A percentile compares a stretch with the other conserved stretches of the same genome.
Conservation (phyloP, 2,797 vertebrate species). For the Pterois miles region DNA sequence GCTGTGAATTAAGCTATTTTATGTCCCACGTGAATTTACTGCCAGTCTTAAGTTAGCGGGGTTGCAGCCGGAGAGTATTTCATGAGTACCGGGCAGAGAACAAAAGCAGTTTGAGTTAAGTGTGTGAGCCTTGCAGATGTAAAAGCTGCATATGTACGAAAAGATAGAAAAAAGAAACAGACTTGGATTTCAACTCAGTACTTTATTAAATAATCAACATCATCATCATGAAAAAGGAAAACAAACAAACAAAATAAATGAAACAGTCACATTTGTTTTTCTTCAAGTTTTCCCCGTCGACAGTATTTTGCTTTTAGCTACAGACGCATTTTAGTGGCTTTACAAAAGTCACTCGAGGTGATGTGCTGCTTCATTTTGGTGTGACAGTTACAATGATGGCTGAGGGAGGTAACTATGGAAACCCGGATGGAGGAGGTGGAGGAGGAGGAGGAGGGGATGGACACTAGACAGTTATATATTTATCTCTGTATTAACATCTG, state of each 20-base stretch:
- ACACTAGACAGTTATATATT: slow-evolving; percentile 9
- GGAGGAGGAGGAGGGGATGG: neutral
- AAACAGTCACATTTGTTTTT: slow-evolving; percentile 66
- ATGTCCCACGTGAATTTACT: slow-evolving; percentile 70
- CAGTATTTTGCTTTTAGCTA: slow-evolving; percentile 45
- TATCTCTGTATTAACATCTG: slow-evolving; percentile 24
- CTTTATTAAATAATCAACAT: slow-evolving; percentile 84
- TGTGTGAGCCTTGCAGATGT: slow-evolving; percentile 38
- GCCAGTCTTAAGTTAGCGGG: slow-evolving; percentile 38
- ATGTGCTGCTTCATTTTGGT: slow-evolving; percentile 31
- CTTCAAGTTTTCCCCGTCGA: slow-evolving; percentile 73
- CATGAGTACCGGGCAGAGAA: slow-evolving; percentile 32
- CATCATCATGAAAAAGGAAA: slow-evolving; percentile 65
- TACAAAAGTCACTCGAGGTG: slow-evolving; percentile 61
- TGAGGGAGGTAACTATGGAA: slow-evolving; percentile 46
- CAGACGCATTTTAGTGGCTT: slow-evolving; percentile 52
- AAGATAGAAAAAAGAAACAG: neutral
- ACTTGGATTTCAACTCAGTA: slow-evolving; percentile 60
- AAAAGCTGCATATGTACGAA: neutral
- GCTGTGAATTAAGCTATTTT: slow-evolving; percentile 55
- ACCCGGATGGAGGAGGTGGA: neutral
- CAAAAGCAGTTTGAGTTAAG: slow-evolving; percentile 45
- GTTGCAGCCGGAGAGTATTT: slow-evolving; percentile 24
- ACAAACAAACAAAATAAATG: slow-evolving; percentile 48
- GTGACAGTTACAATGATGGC: slow-evolving; percentile 26